phyloP scores from a whole-genome alignment of 2,888 invertebrate genomes.

The Lithophane socia region DNA sequence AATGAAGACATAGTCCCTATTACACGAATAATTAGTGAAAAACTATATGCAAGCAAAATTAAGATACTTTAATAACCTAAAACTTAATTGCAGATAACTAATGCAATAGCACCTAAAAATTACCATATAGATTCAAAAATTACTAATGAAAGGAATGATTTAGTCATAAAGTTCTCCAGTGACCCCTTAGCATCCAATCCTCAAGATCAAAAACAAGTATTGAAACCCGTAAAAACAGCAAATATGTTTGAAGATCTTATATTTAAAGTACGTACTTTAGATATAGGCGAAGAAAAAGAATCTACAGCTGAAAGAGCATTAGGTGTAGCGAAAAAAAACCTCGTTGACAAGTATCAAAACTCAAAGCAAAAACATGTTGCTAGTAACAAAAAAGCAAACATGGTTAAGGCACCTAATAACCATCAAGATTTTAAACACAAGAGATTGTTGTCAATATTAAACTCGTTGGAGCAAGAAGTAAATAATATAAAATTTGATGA shows the following conservation, averaged over 20 bases:
- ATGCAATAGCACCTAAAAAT: slow-evolving; percentile 12
- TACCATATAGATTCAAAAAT: neutral
- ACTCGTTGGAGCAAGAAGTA: slow-evolving; percentile 45
- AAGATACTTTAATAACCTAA: neutral
- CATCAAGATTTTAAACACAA: slow-evolving; percentile 4
- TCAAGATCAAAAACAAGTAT: neutral
- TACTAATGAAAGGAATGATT: neutral
- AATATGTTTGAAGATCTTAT: slow-evolving; percentile 33
- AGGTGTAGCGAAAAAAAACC: neutral
- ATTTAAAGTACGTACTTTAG: slow-evolving; percentile 3
- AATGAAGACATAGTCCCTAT: neutral
- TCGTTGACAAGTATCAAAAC: neutral
- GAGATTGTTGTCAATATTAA: slow-evolving; percentile 29
- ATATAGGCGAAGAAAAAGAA: neutral
- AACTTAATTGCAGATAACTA: slow-evolving; percentile 13
- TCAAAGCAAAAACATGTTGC: neutral
- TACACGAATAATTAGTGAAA: neutral
- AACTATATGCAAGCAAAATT: neutral
- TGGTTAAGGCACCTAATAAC: neutral
- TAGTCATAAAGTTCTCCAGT: neutral
- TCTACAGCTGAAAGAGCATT: neutral
- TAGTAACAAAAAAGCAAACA: neutral
- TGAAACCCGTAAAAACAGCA: neutral
- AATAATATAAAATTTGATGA: slow-evolving; percentile 24
- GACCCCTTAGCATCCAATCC: no score